A percentile compares a stretch with the other conserved stretches of the same genome.
These are phyloP conservation scores for Brachyhypopomus gauderio DNA, from an alignment of 2,113 vertebrate genomes.

Conservation along the genomic window DNA sequence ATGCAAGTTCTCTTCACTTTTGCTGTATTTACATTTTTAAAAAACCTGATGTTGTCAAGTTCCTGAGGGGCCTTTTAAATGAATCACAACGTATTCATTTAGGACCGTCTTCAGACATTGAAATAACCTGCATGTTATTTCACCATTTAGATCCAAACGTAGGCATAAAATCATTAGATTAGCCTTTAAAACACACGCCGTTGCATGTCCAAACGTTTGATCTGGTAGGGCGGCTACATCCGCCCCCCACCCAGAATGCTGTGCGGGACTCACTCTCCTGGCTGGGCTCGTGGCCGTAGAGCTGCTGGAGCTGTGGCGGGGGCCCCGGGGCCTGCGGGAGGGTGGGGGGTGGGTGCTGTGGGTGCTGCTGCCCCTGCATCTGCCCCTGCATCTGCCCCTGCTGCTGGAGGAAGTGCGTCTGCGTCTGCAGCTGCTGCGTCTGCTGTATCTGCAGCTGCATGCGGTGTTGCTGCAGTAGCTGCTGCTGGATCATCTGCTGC, in stretches of 20 bases:
- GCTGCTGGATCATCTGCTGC: conserved; percentile 70
- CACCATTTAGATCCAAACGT: no score
- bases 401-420: conserved; percentile 68
- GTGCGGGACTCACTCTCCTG: conserved; percentile 83
- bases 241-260: no score
- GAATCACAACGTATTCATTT: background rate
- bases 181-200: no score
- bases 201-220: no score
- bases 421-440: conserved; percentile 73
- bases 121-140: no score
- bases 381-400: conserved; percentile 76
- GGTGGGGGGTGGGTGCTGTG: conserved; percentile 69
- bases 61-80: background rate
- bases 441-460: conserved; percentile 66
- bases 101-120: no score
- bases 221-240: no score
- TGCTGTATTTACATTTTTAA: background rate
- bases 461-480: conserved; percentile 70
- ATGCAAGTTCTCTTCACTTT: no score
- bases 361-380: conserved; percentile 74
- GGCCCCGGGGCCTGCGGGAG: conserved; percentile 66
- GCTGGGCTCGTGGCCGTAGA: conserved; percentile 91
- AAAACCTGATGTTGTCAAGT: background rate
- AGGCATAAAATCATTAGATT: no score
- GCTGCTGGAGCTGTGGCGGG: conserved; percentile 76